A percentile compares a stretch with the other conserved stretches of the same genome.
These are phyloP conservation scores for Zosterops borbonicus DNA, from an alignment of 2,113 vertebrate genomes.

Conservation along the genomic window DNA sequence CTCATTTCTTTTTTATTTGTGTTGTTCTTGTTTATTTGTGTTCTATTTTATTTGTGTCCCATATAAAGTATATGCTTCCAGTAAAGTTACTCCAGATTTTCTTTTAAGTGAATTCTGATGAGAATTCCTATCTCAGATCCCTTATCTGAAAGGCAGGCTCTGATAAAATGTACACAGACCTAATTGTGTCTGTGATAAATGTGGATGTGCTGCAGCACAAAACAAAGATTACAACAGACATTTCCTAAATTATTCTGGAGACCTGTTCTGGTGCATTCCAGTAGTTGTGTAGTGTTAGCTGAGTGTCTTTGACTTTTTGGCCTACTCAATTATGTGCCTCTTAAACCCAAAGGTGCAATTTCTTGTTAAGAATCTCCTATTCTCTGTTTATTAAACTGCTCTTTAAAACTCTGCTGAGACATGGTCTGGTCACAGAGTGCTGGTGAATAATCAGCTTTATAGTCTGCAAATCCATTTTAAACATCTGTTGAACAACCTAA, in stretches of 20 bases:
- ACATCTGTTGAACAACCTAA: neutral
- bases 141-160: neutral
- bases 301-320: neutral
- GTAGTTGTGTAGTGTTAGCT: neutral
- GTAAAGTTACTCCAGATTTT: neutral
- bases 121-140: neutral
- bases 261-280: neutral
- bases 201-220: neutral
- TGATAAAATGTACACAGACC: neutral
- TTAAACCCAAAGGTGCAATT: neutral
- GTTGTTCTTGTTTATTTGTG: neutral
- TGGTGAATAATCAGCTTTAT: conserved; percentile 8
- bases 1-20: neutral
- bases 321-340: neutral
- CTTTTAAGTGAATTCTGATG: neutral
- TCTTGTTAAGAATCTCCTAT: neutral
- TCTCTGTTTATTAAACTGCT: conserved; percentile 1
- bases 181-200: neutral
- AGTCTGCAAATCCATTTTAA: neutral
- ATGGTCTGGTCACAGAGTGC: neutral
- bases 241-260: neutral
- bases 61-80: neutral
- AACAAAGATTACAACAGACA: neutral
- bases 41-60: neutral
- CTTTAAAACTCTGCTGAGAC: conserved; percentile 7